Base-by-base conservation (phyloP, 2,797 vertebrate species). In the Lutra lutra region DNA sequence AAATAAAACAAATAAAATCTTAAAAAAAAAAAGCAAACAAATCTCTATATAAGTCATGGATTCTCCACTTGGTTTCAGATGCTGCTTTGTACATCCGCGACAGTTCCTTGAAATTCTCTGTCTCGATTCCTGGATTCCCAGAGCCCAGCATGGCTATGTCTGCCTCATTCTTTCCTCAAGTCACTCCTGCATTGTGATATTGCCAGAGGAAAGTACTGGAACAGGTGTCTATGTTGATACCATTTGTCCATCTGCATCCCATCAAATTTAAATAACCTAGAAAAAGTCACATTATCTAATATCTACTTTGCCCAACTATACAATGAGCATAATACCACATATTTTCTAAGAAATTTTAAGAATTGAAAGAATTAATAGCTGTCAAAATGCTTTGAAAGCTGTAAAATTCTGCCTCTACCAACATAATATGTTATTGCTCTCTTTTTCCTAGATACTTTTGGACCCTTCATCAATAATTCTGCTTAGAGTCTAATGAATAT, bases 301-400 rank as follows among this genome's bases (percentile, higher is more conserved):
- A 40, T 88, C 90, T 32, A 78, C 18, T 60, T 77, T 54, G 7
- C 29, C 40, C 72, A 32, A 27, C 54, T 21, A 7, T 66, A 32
- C 4, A 86, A 56, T 75, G 64, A 90, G 5, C 43, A 62, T 46
- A 72, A 60, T 92, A 78, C 58, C 32, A 86, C 29, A 68, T 70
- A 54, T 72, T 62, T 92, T 79, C 56, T 79, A 48, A 17, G 51
- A 91, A 51, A 43, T 89, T 84, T 90, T 68, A 66, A 68, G 40
- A 20, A 56, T 21, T 90, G 56, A 68, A 84, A 89, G 32, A 86
- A 92, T 92, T 77, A 92, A 89, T 78, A 94, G 73, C 66, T 75
- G 12, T n/a, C 60, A 87, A 75, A 56, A 90, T 87, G 60, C 23
- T 86, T 85, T 66, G 11, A 72, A 78, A 86, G 68, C 68, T 82